A percentile compares a stretch with the other conserved stretches of the same genome.
Conservation (phyloP, 2,113 vertebrate genomes). For the Ursus arctos region DNA sequence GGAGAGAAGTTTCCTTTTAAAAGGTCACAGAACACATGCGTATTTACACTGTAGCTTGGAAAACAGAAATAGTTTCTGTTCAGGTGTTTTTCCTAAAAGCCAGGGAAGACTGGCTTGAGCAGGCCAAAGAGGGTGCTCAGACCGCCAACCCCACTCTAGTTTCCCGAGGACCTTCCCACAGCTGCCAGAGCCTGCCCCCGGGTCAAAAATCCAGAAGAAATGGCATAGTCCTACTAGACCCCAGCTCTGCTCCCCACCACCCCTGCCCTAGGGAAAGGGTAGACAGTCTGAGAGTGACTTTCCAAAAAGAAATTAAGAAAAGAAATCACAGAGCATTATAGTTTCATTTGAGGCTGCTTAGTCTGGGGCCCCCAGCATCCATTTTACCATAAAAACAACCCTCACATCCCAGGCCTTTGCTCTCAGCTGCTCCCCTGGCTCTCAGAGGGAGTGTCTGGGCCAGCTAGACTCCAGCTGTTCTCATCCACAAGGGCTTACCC, state of each 20-base stretch:
- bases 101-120: constrained; percentile 63
- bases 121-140: neutral
- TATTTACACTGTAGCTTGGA: constrained; percentile 27
- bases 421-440: neutral
- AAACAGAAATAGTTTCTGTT: constrained; percentile 64
- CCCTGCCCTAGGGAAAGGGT: neutral
- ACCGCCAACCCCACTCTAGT: neutral
- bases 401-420: neutral
- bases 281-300: neutral
- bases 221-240: neutral
- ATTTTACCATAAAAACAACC: neutral
- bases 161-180: neutral
- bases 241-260: neutral
- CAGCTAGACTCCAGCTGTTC: neutral
- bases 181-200: neutral
- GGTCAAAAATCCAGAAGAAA: neutral
- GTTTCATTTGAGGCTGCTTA: neutral
- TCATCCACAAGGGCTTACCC: neutral
- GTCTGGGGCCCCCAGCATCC: neutral
- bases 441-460: neutral
- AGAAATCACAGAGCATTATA: neutral
- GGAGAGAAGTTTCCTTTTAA: constrained; percentile 19
- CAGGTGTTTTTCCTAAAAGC: constrained; percentile 69
- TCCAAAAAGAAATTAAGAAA: neutral
- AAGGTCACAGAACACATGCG: constrained; percentile 58